Percentiles rank a stretch among this genome's conserved stretches.
These are phyloP conservation scores for Drosophila koepferae DNA, from an alignment of 2,888 invertebrate species.

Conservation along the genomic window DNA sequence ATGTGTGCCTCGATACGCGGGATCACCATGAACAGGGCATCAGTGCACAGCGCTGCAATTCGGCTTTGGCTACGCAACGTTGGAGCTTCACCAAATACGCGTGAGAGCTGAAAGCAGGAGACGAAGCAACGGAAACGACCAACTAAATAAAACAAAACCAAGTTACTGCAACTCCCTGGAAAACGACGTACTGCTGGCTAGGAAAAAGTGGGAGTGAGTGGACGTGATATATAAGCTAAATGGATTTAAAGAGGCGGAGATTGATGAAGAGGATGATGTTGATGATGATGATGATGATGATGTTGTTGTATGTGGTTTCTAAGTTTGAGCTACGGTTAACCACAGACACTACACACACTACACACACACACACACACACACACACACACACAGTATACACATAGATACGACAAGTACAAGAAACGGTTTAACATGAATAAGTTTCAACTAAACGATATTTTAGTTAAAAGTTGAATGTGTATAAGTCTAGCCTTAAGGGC, in stretches of 20 bases:
- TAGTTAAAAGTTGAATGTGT: constrained; percentile 49
- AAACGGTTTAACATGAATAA: constrained; percentile 34
- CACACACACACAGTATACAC: constrained; percentile 25
- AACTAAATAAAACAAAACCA: constrained; percentile 25
- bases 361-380: constrained; percentile 28
- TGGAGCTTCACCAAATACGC: constrained; percentile 87
- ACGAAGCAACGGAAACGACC: constrained; percentile 21
- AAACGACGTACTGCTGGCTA: constrained; percentile 11
- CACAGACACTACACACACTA: constrained; percentile 24
- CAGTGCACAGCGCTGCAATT: constrained; percentile 90
- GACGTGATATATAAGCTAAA: constrained; percentile 65
- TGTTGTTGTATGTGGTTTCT: constrained; percentile 53
- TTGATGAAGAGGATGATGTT: constrained; percentile 9
- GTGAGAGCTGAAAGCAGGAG: constrained; percentile 45
- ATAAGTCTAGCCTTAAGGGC: constrained; percentile 30
- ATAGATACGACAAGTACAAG: constrained; percentile 40
- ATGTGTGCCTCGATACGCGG: constrained; percentile 91
- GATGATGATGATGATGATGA: constrained; percentile 11
- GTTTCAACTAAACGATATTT: constrained; percentile 47
- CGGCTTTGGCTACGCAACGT: constrained; percentile 88
- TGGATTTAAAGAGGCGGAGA: constrained; percentile 21
- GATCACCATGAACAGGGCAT: constrained; percentile 87
- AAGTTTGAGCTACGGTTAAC: constrained; percentile 56
- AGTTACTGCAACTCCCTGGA: constrained; percentile 6
- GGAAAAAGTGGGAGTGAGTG: constrained; percentile 21